Evolutionary conservation across 2,113 vertebrate species (phyloP).

Genomic region (Tachysurus fulvidraco): DNA sequence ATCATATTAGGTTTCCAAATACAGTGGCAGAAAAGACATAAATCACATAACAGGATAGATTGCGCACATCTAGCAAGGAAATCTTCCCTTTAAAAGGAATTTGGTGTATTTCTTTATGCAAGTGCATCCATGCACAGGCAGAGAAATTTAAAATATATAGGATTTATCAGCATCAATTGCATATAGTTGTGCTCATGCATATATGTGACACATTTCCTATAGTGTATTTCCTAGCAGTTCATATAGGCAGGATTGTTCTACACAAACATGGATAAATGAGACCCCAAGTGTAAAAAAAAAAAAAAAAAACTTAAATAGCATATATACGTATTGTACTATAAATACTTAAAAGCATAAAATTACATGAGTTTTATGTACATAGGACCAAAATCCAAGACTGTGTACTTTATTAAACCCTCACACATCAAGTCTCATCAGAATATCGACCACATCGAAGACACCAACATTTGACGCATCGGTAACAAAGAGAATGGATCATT

Average conservation of each 20-base stretch:
- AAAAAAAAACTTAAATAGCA: too few relatives aligned
- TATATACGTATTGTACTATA: background rate
- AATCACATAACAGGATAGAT: background rate
- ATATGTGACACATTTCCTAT: background rate
- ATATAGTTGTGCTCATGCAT: background rate
- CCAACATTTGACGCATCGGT: background rate
- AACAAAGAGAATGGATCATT: background rate
- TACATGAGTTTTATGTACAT: background rate
- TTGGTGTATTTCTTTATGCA: background rate
- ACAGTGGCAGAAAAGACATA: background rate
- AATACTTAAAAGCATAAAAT: background rate
- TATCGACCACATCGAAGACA: background rate
- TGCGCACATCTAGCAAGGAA: background rate
- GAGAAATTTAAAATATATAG: background rate
- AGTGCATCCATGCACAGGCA: background rate
- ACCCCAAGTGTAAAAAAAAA: background rate
- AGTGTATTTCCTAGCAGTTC: background rate
- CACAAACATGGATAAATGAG: background rate
- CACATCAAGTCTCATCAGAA: background rate
- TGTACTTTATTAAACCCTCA: background rate
- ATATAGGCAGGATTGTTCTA: background rate
- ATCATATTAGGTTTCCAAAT: background rate
- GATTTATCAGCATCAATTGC: background rate
- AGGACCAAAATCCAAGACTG: background rate
- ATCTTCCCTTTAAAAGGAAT: background rate